phyloP scores from a whole-genome alignment of 1,140 invertebrate genomes.

The Drosophila pallidifrons region DNA sequence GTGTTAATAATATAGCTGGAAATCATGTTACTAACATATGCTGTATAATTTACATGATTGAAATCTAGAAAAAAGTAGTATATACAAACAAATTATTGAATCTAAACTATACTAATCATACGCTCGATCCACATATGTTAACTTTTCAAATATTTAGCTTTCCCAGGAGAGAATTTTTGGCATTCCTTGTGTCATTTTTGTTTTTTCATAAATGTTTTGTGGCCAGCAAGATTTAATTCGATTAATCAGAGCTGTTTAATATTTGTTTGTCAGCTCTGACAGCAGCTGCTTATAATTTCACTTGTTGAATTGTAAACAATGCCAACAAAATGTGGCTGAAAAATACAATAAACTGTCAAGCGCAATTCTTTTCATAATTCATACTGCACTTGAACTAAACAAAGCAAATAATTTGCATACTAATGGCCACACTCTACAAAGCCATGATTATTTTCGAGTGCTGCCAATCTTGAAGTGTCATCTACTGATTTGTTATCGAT shows the following conservation, averaged over 20 bases:
- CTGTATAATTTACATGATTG: slow-evolving; percentile 24
- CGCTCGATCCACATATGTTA: not conserved
- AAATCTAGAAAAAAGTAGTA: slow-evolving; percentile 9
- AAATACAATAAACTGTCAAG: not conserved
- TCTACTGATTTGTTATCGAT: slow-evolving; percentile 16
- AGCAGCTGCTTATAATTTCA: slow-evolving; percentile 19
- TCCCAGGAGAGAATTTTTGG: not conserved
- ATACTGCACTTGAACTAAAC: not conserved
- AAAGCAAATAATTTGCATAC: not conserved
- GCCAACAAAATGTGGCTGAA: not conserved
- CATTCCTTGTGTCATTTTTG: not conserved
- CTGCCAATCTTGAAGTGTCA: slow-evolving; percentile 1
- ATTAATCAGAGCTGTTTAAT: slow-evolving; percentile 16
- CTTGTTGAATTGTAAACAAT: slow-evolving; percentile 4
- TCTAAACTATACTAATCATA: too few species aligned
- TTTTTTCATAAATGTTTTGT: not conserved
- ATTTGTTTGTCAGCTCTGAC: not conserved
- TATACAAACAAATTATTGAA: slow-evolving; percentile 12
- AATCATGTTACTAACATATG: slow-evolving; percentile 27
- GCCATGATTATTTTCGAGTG: not conserved
- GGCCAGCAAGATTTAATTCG: not conserved
- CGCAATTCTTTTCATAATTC: not conserved
- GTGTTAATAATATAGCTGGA: slow-evolving; percentile 34
- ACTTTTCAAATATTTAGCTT: not conserved
- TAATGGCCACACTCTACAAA: slow-evolving; percentile 2